Conservation (phyloP, 1,140 invertebrate species). For the Lerema accius region DNA sequence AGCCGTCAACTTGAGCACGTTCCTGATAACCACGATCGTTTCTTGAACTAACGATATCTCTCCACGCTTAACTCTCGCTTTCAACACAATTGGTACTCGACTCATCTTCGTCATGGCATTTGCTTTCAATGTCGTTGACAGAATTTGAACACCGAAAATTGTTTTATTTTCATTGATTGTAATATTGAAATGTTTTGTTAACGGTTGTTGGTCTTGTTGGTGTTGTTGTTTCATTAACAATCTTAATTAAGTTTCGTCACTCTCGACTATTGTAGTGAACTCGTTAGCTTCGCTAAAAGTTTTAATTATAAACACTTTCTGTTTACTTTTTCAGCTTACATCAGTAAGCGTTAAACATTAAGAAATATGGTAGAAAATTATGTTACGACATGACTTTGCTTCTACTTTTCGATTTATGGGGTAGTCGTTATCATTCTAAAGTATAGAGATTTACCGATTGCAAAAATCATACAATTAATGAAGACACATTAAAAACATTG, state of each 20-base stretch:
- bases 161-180: constrained; percentile 1
- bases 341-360: too few relatives aligned
- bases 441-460: too few relatives aligned
- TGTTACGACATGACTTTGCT: too few relatives aligned
- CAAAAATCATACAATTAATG: too few relatives aligned
- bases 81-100: constrained; percentile 11
- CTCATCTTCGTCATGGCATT: constrained; percentile 23
- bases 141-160: not conserved
- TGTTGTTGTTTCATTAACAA: not conserved
- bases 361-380: too few relatives aligned
- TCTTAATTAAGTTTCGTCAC: not conserved
- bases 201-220: not conserved
- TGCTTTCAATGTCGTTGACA: constrained; percentile 5
- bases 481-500: too few relatives aligned
- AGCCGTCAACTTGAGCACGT: constrained; percentile 34
- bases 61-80: not conserved
- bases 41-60: constrained; percentile 5
- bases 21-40: constrained; percentile 26
- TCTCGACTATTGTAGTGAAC: not conserved
- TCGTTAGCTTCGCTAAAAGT: not conserved
- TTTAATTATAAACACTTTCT: not conserved
- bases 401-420: too few relatives aligned
- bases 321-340: too few relatives aligned
- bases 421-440: too few relatives aligned
- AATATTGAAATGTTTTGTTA: not conserved